Base-by-base conservation (phyloP, 2,797 vertebrate genomes). In the Garrulus glandarius region DNA sequence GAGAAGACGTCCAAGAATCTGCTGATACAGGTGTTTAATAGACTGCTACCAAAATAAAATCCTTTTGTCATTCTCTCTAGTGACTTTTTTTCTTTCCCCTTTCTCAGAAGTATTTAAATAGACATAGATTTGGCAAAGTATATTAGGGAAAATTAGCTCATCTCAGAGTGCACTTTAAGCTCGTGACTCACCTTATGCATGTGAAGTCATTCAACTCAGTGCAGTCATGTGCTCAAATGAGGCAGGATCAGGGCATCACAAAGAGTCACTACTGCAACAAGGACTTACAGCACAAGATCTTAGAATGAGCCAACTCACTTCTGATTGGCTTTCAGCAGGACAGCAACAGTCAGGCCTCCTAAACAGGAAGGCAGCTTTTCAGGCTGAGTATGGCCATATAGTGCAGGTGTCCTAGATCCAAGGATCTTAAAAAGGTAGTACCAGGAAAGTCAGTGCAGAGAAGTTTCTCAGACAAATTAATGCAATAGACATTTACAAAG, bases 31-130 rank as follows among this genome's bases (percentile, higher is more conserved):
- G 65, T 80, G 34, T 89, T 85, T 87, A 83, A 89, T 75, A 36
- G 37, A 57, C 56, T 37, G 20, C 7, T 74, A 87, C 84, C 76
- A 91, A 94, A 96, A 85, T 77, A 93, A 96, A 95, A 78, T 79
- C 61, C 43, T 67, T 77, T 88, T 86, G 87, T 89, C 84, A 84
- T 90, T 91, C 67, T 86, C 53, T 81, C 71, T 44, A 59, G 90
- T 76, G 46, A 57, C 30, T 46, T 77, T 46, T 52, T 78, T 68
- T 30, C 22, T 32, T 13, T 20, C 16, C 15, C 30, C 37, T 43
- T 68, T 76, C 93, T 86, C 76, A 93, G 59, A 95, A 86, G 29
- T 88, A 78, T 81, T 93, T 88, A 84, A 94, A 86, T 94, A 94
- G 87, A 75, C 13, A 8, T 15, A 71, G 53, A 90, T 92, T 81